A percentile compares a stretch with the other conserved stretches of the same genome.
These are phyloP conservation scores for Galaxias olidus DNA, from an alignment of 2,797 vertebrate species.

Conservation along the genomic window DNA sequence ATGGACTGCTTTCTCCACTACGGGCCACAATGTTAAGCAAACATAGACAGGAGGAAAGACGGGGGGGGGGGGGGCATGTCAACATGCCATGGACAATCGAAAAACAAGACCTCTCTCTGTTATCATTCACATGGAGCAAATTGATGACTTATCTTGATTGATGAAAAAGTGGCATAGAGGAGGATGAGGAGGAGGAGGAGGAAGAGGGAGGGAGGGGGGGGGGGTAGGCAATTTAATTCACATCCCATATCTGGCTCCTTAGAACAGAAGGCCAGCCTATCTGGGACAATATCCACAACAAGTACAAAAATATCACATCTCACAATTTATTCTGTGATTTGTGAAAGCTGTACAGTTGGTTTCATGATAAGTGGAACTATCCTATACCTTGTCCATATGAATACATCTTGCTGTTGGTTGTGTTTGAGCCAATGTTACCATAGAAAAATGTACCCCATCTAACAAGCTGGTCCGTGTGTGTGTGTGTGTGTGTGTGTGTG, in stretches of 20 bases:
- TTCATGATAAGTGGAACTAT: too few relatives aligned
- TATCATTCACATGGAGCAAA: conserved; percentile 31
- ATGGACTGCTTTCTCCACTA: conserved; percentile 12
- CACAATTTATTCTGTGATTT: too few relatives aligned
- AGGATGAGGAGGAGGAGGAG: too few relatives aligned
- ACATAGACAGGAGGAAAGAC: conserved; percentile 35
- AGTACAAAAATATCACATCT: too few relatives aligned
- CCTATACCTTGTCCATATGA: too few relatives aligned
- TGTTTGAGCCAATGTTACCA: background rate
- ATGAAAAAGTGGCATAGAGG: conserved; percentile 24
- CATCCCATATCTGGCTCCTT: conserved; percentile 33
- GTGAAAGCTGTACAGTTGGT: too few relatives aligned
- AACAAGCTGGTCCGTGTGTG: conserved; percentile 7
- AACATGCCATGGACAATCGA: conserved; percentile 44
- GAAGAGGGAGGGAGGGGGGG: conserved; percentile 33
- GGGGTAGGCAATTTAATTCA: conserved; percentile 27
- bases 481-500: too few relatives aligned
- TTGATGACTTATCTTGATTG: conserved; percentile 50
- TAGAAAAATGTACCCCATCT: conserved; percentile 4
- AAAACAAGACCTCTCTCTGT: conserved; percentile 54
- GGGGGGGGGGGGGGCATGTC: conserved; percentile 50
- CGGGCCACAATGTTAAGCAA: conserved; percentile 44
- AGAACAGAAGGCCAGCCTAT: conserved; percentile 26
- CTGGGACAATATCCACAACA: conserved; percentile 33
- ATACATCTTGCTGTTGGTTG: too few relatives aligned